Percentiles rank a stretch among this genome's conserved stretches.
These are phyloP conservation scores for Phrynocephalus versicolor DNA, from an alignment of 2,113 vertebrate genomes.

Conservation along the genomic window DNA sequence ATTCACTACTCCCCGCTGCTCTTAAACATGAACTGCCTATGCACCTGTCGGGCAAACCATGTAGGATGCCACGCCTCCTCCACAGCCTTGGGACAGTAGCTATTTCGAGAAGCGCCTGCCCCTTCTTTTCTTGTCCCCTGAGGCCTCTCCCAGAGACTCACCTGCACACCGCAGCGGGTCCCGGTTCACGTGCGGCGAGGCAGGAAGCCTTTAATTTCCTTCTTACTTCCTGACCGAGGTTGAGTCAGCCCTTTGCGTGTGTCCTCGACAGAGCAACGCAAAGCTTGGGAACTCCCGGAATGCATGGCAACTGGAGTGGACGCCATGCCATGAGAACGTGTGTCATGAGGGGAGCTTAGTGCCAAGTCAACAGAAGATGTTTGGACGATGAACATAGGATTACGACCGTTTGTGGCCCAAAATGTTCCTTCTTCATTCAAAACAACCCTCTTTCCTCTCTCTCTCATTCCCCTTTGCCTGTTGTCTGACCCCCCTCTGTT, in stretches of 20 bases:
- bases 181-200: background rate
- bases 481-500: background rate
- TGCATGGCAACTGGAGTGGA: background rate
- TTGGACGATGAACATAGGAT: no score
- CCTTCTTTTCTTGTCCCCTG: background rate
- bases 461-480: background rate
- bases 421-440: background rate
- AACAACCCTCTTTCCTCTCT: background rate
- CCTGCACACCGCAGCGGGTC: background rate
- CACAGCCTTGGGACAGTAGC: background rate
- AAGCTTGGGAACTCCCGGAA: constrained; percentile 27
- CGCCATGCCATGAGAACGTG: background rate
- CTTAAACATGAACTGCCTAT: background rate
- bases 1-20: background rate
- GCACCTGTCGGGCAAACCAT: background rate
- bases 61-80: background rate
- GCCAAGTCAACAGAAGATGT: background rate
- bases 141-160: background rate
- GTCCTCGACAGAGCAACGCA: background rate
- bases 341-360: background rate
- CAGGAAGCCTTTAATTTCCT: constrained; percentile 33
- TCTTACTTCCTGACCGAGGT: background rate
- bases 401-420: background rate
- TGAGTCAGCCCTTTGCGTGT: constrained; percentile 17
- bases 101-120: background rate